These are phyloP conservation scores for Mixornis gularis DNA, from an alignment of 2,113 vertebrate genomes.

Conservation along the genomic window DNA sequence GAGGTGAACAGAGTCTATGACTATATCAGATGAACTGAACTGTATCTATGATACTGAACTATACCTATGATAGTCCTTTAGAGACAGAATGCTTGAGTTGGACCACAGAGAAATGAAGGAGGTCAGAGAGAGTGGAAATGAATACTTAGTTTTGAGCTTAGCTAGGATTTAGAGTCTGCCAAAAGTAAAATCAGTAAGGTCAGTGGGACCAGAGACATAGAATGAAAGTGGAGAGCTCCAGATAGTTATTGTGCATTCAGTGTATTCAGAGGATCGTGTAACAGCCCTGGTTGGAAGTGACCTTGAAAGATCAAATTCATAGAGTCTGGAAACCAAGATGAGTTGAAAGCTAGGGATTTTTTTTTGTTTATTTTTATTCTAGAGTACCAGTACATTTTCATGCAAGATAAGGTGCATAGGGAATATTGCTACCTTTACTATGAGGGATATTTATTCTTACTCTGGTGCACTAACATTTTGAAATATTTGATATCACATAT, in stretches of 20 bases:
- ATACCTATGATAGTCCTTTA: not conserved
- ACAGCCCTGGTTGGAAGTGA: not conserved
- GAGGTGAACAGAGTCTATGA: not conserved
- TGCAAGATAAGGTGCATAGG: not conserved
- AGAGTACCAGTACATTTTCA: not conserved
- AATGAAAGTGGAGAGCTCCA: not conserved
- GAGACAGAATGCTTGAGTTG: not conserved
- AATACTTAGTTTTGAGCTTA: not conserved
- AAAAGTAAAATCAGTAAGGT: not conserved
- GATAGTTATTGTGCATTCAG: not conserved
- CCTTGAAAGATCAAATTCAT: not conserved
- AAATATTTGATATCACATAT: not conserved
- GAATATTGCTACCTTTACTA: not conserved
- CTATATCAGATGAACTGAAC: not conserved
- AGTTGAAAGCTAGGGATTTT: not conserved
- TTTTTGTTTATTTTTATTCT: not conserved
- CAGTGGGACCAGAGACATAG: not conserved
- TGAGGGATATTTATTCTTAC: not conserved
- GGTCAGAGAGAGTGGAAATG: not conserved
- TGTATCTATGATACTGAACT: not conserved
- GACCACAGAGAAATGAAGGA: not conserved
- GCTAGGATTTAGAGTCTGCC: not conserved
- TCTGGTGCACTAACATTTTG: not conserved
- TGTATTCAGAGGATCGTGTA: not conserved
- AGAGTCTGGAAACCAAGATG: not conserved